Base-by-base conservation (phyloP, 2,113 vertebrate species). In the Perca flavescens region DNA sequence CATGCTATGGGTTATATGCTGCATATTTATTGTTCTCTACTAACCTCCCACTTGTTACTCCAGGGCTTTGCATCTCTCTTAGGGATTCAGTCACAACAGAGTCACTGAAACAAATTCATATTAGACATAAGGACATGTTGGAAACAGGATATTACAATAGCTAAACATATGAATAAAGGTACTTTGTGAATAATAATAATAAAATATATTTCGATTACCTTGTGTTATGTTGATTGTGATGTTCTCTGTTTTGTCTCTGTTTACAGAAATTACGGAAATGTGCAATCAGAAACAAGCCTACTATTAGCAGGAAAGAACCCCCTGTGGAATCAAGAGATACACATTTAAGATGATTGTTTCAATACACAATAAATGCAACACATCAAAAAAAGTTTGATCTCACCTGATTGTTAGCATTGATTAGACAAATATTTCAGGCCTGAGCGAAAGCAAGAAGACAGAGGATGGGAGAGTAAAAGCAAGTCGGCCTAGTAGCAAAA, bases 261-360 rank as follows among this genome's bases (percentile, higher is more conserved):
- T 0, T 49, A 8, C 0, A 60, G 2, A 1, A 28, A 21, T 0
- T 49, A 8, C 0, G 60, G 2, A 1, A 28, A 21, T 0, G 2
- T 60, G 2, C 57, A 60, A 60, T 58, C 13, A 57, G 5, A 31
- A 0, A 5, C 2, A 2, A 6, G 4, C 17, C 0, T 19, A 13
- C 3, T n/a, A 22, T 4, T 11, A 77, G 0, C 2, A 71, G 1
- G 1, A 14, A 0, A 14, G 46, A 7, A 71, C 15, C 52, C 76
- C 56, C 82, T 87, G 69, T 34, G 11, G 12, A 75, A 80, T 0
- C 0, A 56, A 74, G 19, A 66, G 12, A 71, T 36, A 21, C 3
- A 63, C 40, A 47, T 57, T 56, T 34, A 40, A 65, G 2, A 57
- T 2, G 40, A 22, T 0, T 63, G 28, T 36, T 34, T 22, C 4